Evolutionary conservation across 2,113 vertebrate species (phyloP).

Genomic region (Pluvianellus socialis): DNA sequence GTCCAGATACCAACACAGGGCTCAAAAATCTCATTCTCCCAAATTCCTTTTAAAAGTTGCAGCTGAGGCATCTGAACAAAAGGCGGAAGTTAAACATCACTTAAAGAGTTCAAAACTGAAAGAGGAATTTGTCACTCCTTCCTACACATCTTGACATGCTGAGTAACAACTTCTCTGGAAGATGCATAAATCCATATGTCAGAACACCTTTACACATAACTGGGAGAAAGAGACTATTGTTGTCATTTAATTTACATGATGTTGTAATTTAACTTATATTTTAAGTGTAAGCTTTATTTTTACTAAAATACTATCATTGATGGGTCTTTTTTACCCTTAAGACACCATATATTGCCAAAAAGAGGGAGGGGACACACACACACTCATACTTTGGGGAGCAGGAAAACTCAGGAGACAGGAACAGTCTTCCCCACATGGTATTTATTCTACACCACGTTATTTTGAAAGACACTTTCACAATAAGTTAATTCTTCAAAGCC

Average conservation of each 20-base stretch:
- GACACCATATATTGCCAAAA: not conserved
- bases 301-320: rapidly evolving
- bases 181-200: not conserved
- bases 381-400: not conserved
- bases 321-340: not conserved
- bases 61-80: not conserved
- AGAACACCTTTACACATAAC: not conserved
- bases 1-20: not conserved
- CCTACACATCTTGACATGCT: not conserved
- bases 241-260: not conserved
- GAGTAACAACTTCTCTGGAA: not conserved
- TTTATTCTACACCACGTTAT: not conserved
- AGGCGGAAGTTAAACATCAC: not conserved
- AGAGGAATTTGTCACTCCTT: not conserved
- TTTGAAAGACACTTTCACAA: not conserved
- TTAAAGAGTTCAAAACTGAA: not conserved
- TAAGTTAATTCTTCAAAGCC: not conserved
- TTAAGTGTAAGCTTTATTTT: not conserved
- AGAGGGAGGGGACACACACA: not conserved
- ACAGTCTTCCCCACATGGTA: not conserved
- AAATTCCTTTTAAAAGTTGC: not conserved
- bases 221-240: not conserved
- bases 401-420: not conserved
- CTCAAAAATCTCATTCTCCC: not conserved
- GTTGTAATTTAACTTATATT: not conserved